A percentile compares a stretch with the other conserved stretches of the same genome.
phyloP scores from a whole-genome alignment of 1,140 invertebrate genomes.

The Leptopilina boulardi region DNA sequence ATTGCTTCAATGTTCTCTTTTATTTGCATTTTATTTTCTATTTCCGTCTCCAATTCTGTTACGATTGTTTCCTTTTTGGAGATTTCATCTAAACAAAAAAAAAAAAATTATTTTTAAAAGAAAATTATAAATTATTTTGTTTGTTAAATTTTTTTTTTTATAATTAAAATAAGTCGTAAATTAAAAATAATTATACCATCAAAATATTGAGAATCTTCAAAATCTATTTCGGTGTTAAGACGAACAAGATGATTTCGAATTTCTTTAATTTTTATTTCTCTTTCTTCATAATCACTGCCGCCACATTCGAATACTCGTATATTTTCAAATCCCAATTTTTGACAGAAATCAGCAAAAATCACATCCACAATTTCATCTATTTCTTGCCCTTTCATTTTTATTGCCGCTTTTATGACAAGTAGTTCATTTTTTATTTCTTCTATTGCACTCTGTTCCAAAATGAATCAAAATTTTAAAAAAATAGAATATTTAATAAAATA shows the following conservation, averaged over 20 bases:
- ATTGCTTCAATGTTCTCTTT: no score
- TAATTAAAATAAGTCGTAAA: slow-evolving; percentile 12
- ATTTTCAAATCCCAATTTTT: neutral
- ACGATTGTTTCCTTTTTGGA: no score
- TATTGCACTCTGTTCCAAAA: slow-evolving; percentile 60
- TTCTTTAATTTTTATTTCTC: neutral
- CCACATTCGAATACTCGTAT: neutral
- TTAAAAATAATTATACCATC: neutral
- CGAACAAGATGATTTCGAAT: neutral
- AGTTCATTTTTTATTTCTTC: slow-evolving; percentile 81
- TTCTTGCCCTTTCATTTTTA: neutral
- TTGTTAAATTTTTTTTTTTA: neutral
- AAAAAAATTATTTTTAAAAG: no score
- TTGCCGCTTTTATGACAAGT: neutral
- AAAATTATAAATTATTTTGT: neutral
- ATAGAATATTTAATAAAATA: neutral
- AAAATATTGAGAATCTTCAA: neutral
- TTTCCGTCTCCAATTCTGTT: no score
- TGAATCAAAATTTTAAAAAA: neutral
- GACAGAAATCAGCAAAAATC: slow-evolving; percentile 1
- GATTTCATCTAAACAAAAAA: no score
- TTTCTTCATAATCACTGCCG: neutral
- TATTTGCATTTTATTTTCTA: no score
- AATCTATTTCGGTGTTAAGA: neutral
- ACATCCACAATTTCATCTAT: neutral